phyloP scores from a whole-genome alignment of 1,140 invertebrate species.

The Cotesia chilonis region DNA sequence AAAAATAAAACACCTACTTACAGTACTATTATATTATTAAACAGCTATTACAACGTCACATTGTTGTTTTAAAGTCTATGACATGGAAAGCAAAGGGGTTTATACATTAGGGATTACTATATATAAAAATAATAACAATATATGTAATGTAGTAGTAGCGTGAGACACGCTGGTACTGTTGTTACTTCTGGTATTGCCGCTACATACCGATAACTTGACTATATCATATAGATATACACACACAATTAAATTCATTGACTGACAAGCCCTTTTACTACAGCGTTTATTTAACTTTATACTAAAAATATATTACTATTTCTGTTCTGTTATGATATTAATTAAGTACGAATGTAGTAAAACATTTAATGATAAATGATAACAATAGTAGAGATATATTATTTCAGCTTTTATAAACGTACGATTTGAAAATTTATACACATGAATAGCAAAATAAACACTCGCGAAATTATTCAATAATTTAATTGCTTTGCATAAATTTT shows the following conservation, averaged over 20 bases:
- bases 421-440: background rate
- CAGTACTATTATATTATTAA: conserved; percentile 42
- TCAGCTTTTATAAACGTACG: background rate
- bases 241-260: conserved; percentile 41
- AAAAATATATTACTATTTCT: background rate
- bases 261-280: conserved; percentile 47
- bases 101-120: conserved; percentile 25
- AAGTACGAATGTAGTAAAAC: too few relatives aligned
- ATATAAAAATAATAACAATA: too few relatives aligned
- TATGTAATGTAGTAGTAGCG: conserved; percentile 35
- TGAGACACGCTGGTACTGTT: conserved; percentile 46
- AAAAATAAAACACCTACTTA: conserved; percentile 43
- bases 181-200: too few relatives aligned
- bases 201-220: too few relatives aligned
- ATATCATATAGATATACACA: background rate
- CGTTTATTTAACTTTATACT: background rate
- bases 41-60: conserved; percentile 52
- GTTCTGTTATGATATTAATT: background rate
- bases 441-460: conserved; percentile 8
- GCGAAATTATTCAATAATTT: conserved; percentile 10
- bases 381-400: background rate
- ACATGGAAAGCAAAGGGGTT: conserved; percentile 22
- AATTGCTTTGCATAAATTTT: background rate
- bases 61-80: conserved; percentile 41
- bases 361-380: background rate